Evolutionary conservation across 2,888 invertebrate genomes (phyloP).

Genomic region (Poecilus cupreus): DNA sequence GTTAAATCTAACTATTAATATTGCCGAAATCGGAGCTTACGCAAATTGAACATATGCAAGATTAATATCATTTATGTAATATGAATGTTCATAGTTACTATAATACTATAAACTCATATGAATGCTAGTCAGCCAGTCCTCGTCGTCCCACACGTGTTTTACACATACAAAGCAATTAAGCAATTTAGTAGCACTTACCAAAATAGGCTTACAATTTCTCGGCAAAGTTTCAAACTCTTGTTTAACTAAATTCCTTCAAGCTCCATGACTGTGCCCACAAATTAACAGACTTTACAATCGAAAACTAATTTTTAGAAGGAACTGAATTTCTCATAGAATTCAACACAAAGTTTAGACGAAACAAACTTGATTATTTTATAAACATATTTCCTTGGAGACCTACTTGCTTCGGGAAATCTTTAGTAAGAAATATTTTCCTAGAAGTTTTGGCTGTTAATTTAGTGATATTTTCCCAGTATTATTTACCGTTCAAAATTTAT

Average conservation of each 20-base stretch:
- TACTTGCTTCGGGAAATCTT: too few species aligned
- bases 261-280: not conserved
- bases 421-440: too few species aligned
- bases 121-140: too few species aligned
- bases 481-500: too few species aligned
- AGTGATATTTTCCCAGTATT: too few species aligned
- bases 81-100: too few species aligned
- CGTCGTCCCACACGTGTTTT: not conserved
- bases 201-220: slow-evolving; percentile 22
- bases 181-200: slow-evolving; percentile 14
- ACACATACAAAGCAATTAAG: slow-evolving; percentile 27
- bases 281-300: slow-evolving; percentile 20
- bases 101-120: too few species aligned
- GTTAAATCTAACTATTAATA: too few species aligned
- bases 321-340: not conserved
- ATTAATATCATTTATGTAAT: too few species aligned
- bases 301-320: not conserved
- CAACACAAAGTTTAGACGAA: not conserved
- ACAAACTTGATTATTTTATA: not conserved
- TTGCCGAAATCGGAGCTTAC: too few species aligned
- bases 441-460: too few species aligned
- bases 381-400: not conserved
- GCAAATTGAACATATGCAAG: too few species aligned
- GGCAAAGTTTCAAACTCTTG: slow-evolving; percentile 20
- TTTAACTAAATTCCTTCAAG: slow-evolving; percentile 27